Evolutionary conservation across 92 coral and sea anemone genomes (phyloP).

Genomic region (Diadumene lineata): DNA sequence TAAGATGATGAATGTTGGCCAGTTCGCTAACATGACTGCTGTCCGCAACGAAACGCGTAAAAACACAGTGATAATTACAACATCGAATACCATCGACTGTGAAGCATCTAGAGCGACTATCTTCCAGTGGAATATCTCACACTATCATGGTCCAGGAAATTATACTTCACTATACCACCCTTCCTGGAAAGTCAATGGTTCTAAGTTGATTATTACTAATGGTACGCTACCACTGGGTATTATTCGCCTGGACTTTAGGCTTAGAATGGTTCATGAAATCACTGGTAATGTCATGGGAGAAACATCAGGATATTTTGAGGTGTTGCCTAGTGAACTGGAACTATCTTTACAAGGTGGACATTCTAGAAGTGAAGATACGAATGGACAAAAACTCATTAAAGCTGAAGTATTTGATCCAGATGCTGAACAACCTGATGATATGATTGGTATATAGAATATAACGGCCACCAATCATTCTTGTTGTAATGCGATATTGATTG

Average conservation of each 20-base stretch:
- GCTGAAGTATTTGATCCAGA: conserved; percentile 45
- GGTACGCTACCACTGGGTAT: conserved; percentile 52
- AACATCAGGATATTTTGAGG: conserved; percentile 40
- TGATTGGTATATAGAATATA: conserved; percentile 31
- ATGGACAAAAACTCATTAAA: conserved; percentile 13
- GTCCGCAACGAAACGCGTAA: conserved; percentile 25
- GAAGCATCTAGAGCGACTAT: conserved; percentile 53
- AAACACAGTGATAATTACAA: conserved; percentile 19
- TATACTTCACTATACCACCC: conserved; percentile 35
- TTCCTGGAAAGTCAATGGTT: conserved; percentile 17
- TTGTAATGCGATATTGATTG: too few relatives aligned
- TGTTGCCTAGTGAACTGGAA: conserved; percentile 39
- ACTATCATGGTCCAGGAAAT: conserved; percentile 24
- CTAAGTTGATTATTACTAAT: conserved; percentile 54
- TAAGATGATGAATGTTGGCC: conserved; percentile 44
- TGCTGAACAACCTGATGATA: conserved; percentile 28
- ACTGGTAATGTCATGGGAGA: conserved; percentile 27
- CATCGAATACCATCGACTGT: conserved; percentile 45
- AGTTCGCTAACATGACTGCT: conserved; percentile 9
- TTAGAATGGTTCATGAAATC: conserved; percentile 46
- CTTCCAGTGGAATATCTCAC: conserved; percentile 49
- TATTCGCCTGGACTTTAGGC: conserved; percentile 31
- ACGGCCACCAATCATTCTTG: too few relatives aligned
- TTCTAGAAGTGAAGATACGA: conserved; percentile 52
- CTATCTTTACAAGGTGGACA: conserved; percentile 50